Evolutionary conservation across 2,113 vertebrate genomes (phyloP).

Genomic region (Mormoops blainvillei): DNA sequence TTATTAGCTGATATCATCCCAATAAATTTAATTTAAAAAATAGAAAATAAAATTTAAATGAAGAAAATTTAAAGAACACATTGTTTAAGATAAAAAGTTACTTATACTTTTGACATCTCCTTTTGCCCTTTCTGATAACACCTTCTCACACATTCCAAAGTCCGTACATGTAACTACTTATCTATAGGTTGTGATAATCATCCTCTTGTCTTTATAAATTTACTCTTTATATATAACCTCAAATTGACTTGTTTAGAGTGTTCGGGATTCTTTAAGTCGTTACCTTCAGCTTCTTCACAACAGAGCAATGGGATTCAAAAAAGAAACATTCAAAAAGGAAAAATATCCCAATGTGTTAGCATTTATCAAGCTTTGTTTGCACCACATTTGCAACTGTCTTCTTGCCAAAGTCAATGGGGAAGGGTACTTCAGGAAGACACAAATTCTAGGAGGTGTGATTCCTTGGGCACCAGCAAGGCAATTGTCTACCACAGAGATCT

Average conservation of each 20-base stretch:
- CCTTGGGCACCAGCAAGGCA: rapidly evolving
- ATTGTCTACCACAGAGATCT: no score
- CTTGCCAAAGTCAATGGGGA: not conserved
- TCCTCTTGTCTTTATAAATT: not conserved
- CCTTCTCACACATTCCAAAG: not conserved
- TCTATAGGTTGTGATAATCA: not conserved
- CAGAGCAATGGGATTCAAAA: not conserved
- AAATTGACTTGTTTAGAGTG: not conserved
- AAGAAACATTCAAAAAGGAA: not conserved
- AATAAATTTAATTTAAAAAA: not conserved
- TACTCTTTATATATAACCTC: not conserved
- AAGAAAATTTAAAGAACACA: not conserved
- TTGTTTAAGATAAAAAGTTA: not conserved
- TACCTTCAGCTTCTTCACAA: not conserved
- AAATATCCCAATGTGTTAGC: not conserved
- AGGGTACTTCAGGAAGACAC: not conserved
- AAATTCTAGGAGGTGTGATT: not conserved
- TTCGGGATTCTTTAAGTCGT: not conserved
- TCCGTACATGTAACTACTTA: not conserved
- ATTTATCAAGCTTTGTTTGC: not conserved
- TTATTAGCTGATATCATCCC: not conserved
- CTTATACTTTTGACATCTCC: not conserved
- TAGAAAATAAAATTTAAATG: not conserved
- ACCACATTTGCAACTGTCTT: not conserved
- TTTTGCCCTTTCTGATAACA: not conserved